Evolutionary conservation across 30 jellyfish, hydroid and myxozoan genomes (phyloP), one percentile per base, ranked within the genome.

Genomic region (Pelagia noctiluca): DNA sequence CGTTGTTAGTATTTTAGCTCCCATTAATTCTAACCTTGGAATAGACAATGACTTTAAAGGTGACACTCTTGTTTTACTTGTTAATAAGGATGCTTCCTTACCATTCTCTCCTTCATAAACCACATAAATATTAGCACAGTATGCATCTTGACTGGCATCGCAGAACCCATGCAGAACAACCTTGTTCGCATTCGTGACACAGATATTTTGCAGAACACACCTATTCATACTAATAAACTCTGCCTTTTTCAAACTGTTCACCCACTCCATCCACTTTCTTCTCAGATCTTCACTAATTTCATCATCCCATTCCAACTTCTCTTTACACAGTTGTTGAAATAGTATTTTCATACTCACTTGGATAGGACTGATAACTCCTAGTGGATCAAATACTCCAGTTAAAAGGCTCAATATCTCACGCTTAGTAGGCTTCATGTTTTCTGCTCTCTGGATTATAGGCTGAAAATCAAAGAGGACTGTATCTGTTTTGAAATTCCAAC

Each of bases 261-360:
- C 10, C 30, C 30, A 60, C 10, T 8, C 72, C 5, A 5, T n/a
- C 72, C 72, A 60, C 21, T n/a, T 60, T 8, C 11, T 4, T 60
- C 72, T 60, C 72, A 5, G 8, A 4, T 60, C 11, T n/a, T 10
- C 72, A 60, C 23, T 10, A 26, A 60, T 22, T 60, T 60, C 72
- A 22, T 60, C 72, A 60, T 60, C 72, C 72, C 72, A 60, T 60
- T 24, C 72, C 5, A 60, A 4, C 72, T 60, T 60, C 5, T 60
- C 72, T 10, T 4, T 22, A n/a, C 72, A 60, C 72, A 60, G 16
- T 16, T 60, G 23, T 24, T 60, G 72, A n/a, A n/a, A 60, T 12
- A 60, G 23, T 5, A 60, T 24, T 26, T 60, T 60, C 10, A 24
- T 24, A 60, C 35, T 5, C 10, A 60, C 30, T 10, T 5, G 10